A percentile compares a stretch with the other conserved stretches of the same genome.
Evolutionary conservation across 53 echinoderm and acorn worm species (phyloP).

Genomic region (Apostichopus leukothele): DNA sequence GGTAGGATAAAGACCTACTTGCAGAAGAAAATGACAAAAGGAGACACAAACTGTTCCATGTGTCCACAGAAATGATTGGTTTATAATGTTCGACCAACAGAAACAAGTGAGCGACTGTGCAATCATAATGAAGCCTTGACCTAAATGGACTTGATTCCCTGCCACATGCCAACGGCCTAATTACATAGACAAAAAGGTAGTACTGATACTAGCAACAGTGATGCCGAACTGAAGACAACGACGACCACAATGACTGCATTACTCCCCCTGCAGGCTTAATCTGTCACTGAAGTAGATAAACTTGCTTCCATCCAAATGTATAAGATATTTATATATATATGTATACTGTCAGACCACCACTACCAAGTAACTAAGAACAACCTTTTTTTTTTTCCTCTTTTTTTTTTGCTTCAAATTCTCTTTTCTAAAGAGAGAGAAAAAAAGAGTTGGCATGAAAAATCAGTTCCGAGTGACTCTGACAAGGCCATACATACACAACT

Average conservation of each 20-base stretch:
- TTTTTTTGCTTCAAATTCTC: slow-evolving; percentile 7
- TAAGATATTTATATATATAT: neutral
- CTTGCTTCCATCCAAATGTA: neutral
- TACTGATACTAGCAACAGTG: neutral
- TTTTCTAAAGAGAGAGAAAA: neutral
- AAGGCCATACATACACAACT: slow-evolving; percentile 5
- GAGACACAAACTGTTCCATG: slow-evolving; percentile 12
- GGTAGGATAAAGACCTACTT: slow-evolving; percentile 9
- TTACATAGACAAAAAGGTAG: slow-evolving; percentile 22
- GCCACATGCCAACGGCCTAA: neutral
- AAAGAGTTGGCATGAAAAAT: slow-evolving; percentile 15
- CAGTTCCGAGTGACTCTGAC: neutral
- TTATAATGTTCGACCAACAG: slow-evolving; percentile 2
- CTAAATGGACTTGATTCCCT: neutral
- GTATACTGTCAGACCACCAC: neutral
- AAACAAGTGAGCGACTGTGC: slow-evolving; percentile 6
- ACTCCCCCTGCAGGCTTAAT: slow-evolving; percentile 31
- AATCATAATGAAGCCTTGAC: slow-evolving; percentile 20
- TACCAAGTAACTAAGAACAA: neutral
- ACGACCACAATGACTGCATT: neutral
- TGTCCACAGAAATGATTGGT: slow-evolving; percentile 9
- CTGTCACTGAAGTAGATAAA: slow-evolving; percentile 32
- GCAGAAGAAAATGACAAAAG: neutral
- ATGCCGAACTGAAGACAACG: too few species aligned
- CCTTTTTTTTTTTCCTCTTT: neutral